Percentiles rank a stretch among this genome's conserved stretches.
These are phyloP conservation scores for Saxicola maurus DNA, from an alignment of 2,797 vertebrate species.

Conservation along the genomic window DNA sequence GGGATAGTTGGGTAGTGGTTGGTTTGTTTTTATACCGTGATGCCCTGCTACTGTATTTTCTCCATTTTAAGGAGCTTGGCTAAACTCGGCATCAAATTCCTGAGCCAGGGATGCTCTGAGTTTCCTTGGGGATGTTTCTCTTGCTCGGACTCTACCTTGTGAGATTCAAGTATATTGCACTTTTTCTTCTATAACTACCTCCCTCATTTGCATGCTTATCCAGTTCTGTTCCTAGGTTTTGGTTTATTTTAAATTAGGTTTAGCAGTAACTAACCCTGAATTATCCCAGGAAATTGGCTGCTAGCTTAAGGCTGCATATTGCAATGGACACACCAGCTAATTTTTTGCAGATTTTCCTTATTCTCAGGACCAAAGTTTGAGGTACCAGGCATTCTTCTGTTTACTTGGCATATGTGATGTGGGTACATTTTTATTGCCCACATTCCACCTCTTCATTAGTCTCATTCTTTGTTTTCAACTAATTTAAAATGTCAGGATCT, in stretches of 20 bases:
- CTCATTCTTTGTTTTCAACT: slow-evolving; percentile 39
- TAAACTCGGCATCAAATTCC: neutral
- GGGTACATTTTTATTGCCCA: slow-evolving; percentile 52
- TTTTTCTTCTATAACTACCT: neutral
- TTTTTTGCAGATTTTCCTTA: neutral
- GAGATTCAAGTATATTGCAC: neutral
- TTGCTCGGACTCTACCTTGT: neutral
- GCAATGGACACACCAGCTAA: neutral
- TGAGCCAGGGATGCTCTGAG: neutral
- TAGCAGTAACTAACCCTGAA: neutral
- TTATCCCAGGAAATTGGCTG: neutral
- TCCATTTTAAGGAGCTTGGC: neutral
- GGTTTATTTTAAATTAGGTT: neutral
- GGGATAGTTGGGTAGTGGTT: neutral
- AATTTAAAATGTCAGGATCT: slow-evolving; percentile 59
- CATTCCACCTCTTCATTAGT: slow-evolving; percentile 47
- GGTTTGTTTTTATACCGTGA: neutral
- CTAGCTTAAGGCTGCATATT: neutral
- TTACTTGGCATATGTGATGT: slow-evolving; percentile 54
- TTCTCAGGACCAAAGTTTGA: neutral
- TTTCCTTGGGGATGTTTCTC: neutral
- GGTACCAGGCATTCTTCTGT: slow-evolving; percentile 14
- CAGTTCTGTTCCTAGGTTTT: neutral
- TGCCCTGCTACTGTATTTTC: neutral
- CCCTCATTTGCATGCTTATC: neutral